Base-by-base conservation (phyloP, 1,140 invertebrate genomes). In the Tenebrio molitor region DNA sequence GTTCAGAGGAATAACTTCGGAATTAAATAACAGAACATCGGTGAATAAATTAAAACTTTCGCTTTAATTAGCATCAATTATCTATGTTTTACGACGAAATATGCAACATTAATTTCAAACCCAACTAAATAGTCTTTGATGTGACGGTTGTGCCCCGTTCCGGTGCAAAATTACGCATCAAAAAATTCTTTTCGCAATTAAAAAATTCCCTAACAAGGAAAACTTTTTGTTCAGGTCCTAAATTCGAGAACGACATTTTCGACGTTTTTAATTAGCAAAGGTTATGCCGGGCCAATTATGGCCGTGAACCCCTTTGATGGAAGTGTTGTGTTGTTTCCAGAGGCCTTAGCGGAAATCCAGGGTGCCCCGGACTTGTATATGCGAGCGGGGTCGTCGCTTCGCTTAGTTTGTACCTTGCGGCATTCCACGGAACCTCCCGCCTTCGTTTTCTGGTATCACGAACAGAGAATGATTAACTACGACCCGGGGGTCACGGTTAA, bases 381-480 rank as follows among this genome's bases (percentile, higher is more conserved):
- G 21, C 89, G 92, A 77, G 89, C 90, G 76, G 92, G 92, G 15
- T 92, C 91, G 15, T 89, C 88, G 63, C 83, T 94, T 66, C 86
- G 89, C 46, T 81, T 94, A 69, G 89, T 91, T 77, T 94, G 92
- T 82, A 88, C 89, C 75, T 84, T 93, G 36, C 88, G 86, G 76
- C 87, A 90, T 39, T 90, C 90, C 34, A 93, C 91, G 8, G 91
- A 93, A 80, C 86, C 90, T 44, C 92, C 92, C 1, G 85, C 89
- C n/a, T 93, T 89, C 84, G 90, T 93, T 36, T 93, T 93, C 83
- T 94, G 92, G 92, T 93, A 91, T 82, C 90, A 91, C 79, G 88
- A 91, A 76, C 87, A 87, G 63, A 87, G 87, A 70, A 91, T 92
- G 90, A 90, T 92, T 75, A 92, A 92, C 79, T 92, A 91, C 82